Percentiles rank a stretch among this genome's conserved stretches.
These are phyloP conservation scores for Balearica regulorum DNA, from an alignment of 2,797 vertebrate genomes.

Conservation along the genomic window DNA sequence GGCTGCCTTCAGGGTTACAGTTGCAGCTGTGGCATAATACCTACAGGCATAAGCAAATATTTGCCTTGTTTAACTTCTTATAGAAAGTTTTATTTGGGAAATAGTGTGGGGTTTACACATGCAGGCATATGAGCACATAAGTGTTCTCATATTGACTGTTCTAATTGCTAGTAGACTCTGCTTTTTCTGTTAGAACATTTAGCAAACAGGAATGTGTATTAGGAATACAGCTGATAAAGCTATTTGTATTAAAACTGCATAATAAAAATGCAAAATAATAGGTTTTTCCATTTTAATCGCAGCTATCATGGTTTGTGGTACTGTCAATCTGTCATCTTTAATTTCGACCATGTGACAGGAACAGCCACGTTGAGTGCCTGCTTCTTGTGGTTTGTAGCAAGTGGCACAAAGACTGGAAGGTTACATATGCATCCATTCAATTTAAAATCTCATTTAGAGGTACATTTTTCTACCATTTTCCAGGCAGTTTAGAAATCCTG, in stretches of 20 bases:
- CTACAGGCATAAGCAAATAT: not conserved
- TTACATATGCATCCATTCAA: not conserved
- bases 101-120: not conserved
- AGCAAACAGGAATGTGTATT: not conserved
- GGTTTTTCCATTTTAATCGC: not conserved
- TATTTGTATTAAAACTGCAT: not conserved
- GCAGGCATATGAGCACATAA: rapidly evolving
- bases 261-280: not conserved
- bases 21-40: not conserved
- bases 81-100: not conserved
- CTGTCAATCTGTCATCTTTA: not conserved
- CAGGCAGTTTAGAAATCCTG: not conserved
- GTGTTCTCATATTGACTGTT: not conserved
- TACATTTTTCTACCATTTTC: not conserved
- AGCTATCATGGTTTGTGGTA: not conserved
- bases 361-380: rapidly evolving
- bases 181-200: not conserved
- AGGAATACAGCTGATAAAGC: not conserved
- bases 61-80: not conserved
- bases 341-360: not conserved
- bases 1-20: not conserved
- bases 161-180: not conserved
- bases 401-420: not conserved
- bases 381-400: not conserved
- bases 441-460: not conserved